phyloP scores from a whole-genome alignment of 2,113 vertebrate genomes.

The Gorilla gorilla region DNA sequence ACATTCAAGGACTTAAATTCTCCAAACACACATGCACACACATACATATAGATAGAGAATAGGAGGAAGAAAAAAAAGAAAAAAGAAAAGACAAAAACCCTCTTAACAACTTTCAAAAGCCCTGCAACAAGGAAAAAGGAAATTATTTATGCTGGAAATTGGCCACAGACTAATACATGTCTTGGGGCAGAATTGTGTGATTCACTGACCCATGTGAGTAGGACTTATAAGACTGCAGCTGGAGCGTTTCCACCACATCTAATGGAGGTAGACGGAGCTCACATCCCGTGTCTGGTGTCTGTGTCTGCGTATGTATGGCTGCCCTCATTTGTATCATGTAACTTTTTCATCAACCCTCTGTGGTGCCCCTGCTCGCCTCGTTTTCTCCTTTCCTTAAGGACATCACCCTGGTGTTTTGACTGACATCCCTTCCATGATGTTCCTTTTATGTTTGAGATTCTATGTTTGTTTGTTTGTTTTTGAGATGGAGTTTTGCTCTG shows the following conservation, averaged over 20 bases:
- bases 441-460: neutral
- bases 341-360: neutral
- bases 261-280: neutral
- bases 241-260: accelerated
- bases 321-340: accelerated
- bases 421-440: accelerated
- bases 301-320: accelerated
- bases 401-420: neutral
- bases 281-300: accelerated
- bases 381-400: neutral
- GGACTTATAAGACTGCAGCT: too few species aligned
- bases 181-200: neutral
- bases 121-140: neutral
- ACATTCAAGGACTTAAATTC: neutral
- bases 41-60: neutral
- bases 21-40: neutral
- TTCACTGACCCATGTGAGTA: neutral
- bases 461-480: too few species aligned
- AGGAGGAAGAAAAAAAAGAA: neutral
- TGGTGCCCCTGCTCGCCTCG: accelerated
- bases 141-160: neutral
- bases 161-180: neutral
- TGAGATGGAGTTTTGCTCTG: too few species aligned
- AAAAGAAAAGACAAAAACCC: neutral
- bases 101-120: neutral